Evolutionary conservation across 92 coral and sea anemone genomes (phyloP).

Genomic region (Phenganax marumi): DNA sequence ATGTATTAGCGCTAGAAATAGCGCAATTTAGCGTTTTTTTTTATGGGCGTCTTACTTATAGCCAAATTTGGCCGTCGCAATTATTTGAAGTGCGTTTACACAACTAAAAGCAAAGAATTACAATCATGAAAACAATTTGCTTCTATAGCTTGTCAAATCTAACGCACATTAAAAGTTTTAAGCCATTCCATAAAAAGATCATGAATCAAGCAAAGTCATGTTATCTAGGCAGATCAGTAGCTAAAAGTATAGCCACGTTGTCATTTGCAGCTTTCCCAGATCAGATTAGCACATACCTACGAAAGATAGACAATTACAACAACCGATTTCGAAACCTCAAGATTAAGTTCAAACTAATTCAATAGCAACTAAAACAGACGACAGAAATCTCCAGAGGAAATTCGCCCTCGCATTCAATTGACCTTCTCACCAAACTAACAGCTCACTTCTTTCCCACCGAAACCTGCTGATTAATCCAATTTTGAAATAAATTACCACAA

Average conservation of each 20-base stretch:
- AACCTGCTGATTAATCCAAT: conserved; percentile 3
- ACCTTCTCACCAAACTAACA: neutral
- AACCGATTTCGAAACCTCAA: conserved; percentile 8
- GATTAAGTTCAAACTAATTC: neutral
- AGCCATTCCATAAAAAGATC: conserved; percentile 1
- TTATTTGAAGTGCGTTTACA: conserved; percentile 26
- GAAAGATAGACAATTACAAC: conserved; percentile 1
- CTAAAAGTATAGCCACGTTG: neutral
- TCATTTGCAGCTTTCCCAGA: neutral
- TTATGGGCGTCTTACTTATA: neutral
- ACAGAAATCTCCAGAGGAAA: neutral
- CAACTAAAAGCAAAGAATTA: conserved; percentile 9
- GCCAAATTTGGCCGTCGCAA: conserved; percentile 16
- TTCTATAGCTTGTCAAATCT: conserved; percentile 8
- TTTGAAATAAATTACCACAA: neutral
- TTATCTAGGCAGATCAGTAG: neutral
- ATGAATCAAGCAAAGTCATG: neutral
- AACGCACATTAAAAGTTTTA: neutral
- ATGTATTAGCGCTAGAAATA: neutral
- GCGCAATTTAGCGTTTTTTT: neutral
- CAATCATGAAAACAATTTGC: conserved; percentile 18
- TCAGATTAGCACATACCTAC: conserved; percentile 20
- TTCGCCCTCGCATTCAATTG: neutral
- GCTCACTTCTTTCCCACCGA: neutral
- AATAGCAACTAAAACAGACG: neutral